Conservation (phyloP, 2,113 vertebrate genomes). For the zebrafish (Danio rerio) region GRCz12tu NC_133192.1:18543501-18544000, state of each 20-base stretch:
- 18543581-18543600: constrained; percentile 6
- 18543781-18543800: not conserved
- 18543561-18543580: not conserved
- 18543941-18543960: not conserved
- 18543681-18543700: not conserved
- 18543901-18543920: too few species aligned
- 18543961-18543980: constrained; percentile 49
- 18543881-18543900: not conserved
- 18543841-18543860: not conserved
- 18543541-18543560: constrained; percentile 20
- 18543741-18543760: not conserved
- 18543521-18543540: constrained; percentile 16
- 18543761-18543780: not conserved
- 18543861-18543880: constrained; percentile 3
- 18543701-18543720: not conserved
- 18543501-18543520: not conserved
- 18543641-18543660: constrained; percentile 4
- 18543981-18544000: constrained; percentile 34
- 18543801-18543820: not conserved
- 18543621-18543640: not conserved
- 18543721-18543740: not conserved
- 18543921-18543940: constrained; percentile 4
- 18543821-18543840: not conserved
- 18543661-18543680: not conserved
- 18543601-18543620: not conserved